A percentile compares a stretch with the other conserved stretches of the same genome.
Evolutionary conservation across 2,888 invertebrate genomes (phyloP).

Genomic region (Ichneumoninae sp.): DNA sequence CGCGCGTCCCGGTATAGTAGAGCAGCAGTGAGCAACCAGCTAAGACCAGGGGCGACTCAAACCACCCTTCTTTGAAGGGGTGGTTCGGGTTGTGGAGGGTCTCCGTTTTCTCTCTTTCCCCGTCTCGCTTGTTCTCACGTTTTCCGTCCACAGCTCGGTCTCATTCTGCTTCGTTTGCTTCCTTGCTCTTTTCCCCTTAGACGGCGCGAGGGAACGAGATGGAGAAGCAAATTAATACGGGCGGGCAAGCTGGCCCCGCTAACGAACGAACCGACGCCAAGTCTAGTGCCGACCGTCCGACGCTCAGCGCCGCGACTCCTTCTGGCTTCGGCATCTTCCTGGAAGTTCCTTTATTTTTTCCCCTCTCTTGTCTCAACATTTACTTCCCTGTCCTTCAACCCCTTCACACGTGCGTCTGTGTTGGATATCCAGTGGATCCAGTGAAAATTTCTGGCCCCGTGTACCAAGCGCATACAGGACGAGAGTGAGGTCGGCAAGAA

Average conservation of each 20-base stretch:
- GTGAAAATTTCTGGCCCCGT: conserved; percentile 41
- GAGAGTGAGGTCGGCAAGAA: background rate
- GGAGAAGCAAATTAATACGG: conserved; percentile 84
- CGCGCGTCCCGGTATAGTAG: conserved; percentile 71
- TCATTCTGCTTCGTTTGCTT: conserved; percentile 48
- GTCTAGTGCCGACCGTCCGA: conserved; percentile 82
- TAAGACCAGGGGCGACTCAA: conserved; percentile 79
- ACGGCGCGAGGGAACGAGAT: conserved; percentile 71
- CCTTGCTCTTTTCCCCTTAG: conserved; percentile 67
- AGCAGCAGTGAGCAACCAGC: conserved; percentile 70
- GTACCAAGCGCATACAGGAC: conserved; percentile 8
- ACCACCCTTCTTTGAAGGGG: conserved; percentile 74
- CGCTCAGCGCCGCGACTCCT: conserved; percentile 71
- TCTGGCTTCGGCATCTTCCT: conserved; percentile 69
- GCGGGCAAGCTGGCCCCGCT: conserved; percentile 82
- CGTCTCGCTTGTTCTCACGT: conserved; percentile 47
- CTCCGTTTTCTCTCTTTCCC: conserved; percentile 44
- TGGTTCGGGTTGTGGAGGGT: conserved; percentile 62
- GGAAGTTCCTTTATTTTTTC: conserved; percentile 63
- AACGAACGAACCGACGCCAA: conserved; percentile 83
- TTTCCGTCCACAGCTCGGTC: conserved; percentile 41
- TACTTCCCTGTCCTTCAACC: conserved; percentile 3
- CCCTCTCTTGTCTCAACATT: conserved; percentile 29
- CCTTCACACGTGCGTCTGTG: conserved; percentile 14
- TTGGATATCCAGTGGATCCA: conserved; percentile 20